These are phyloP conservation scores for Archilochus colubris DNA, from an alignment of 2,113 vertebrate genomes.

Conservation along the genomic window DNA sequence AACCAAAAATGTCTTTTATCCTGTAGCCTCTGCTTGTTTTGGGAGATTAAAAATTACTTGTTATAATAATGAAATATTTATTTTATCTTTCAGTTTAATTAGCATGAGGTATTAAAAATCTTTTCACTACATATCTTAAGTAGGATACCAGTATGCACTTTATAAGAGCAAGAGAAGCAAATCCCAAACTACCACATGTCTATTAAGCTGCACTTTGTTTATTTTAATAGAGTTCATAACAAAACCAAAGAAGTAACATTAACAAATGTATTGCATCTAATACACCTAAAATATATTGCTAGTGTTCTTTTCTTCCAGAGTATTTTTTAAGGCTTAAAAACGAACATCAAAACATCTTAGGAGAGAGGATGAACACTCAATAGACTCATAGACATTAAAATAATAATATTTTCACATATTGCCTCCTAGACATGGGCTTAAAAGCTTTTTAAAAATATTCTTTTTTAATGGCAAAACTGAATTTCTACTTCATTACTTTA, in stretches of 20 bases:
- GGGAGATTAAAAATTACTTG: constrained; percentile 23
- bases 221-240: constrained; percentile 24
- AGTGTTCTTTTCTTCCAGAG: neutral
- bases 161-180: constrained; percentile 70
- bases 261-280: neutral
- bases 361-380: neutral
- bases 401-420: neutral
- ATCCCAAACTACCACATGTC: constrained; percentile 23
- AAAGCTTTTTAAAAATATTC: neutral
- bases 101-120: constrained; percentile 58
- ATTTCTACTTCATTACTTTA: neutral
- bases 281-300: neutral
- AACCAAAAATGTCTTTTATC: neutral
- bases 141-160: constrained; percentile 55
- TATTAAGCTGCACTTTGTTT: constrained; percentile 59
- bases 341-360: neutral
- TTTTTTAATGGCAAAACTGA: neutral
- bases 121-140: constrained; percentile 45
- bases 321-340: neutral
- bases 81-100: constrained; percentile 37
- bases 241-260: constrained; percentile 50
- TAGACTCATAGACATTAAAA: neutral
- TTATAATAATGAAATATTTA: constrained; percentile 6
- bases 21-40: constrained; percentile 21
- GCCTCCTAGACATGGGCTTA: fast-evolving